phyloP scores from a whole-genome alignment of 2,888 invertebrate genomes.

The Amphipoea oculea region DNA sequence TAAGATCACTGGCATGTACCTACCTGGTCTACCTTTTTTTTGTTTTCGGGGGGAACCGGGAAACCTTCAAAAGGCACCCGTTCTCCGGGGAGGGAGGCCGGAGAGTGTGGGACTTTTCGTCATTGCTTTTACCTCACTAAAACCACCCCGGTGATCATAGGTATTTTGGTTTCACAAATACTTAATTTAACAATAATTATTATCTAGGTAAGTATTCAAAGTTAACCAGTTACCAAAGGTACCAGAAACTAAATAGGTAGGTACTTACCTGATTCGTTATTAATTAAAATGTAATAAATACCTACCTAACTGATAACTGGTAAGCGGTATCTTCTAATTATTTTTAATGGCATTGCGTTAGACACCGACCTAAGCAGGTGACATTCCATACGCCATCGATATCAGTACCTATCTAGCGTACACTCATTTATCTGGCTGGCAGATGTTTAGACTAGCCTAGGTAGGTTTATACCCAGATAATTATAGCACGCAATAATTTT shows the following conservation, averaged over 20 bases:
- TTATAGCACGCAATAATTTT: not conserved
- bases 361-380: conserved; percentile 2
- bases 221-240: not conserved
- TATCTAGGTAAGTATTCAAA: not conserved
- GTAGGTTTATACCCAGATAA: not conserved
- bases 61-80: no score
- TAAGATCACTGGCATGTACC: not conserved
- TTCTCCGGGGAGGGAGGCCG: no score
- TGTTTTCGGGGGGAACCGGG: no score
- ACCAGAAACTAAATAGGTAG: not conserved
- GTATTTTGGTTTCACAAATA: not conserved
- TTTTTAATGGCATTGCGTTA: conserved; percentile 14
- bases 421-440: not conserved
- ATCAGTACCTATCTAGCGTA: conserved; percentile 7
- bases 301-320: not conserved
- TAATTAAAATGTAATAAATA: not conserved
- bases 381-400: conserved; percentile 33
- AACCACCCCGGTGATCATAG: no score
- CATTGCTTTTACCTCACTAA: no score
- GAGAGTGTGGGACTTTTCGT: no score
- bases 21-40: not conserved
- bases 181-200: not conserved
- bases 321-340: conserved; percentile 19
- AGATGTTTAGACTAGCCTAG: conserved; percentile 1
- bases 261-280: not conserved